A percentile compares a stretch with the other conserved stretches of the same genome.
Evolutionary conservation across 2,888 invertebrate genomes (phyloP).

Genomic region (Smittia sp.): DNA sequence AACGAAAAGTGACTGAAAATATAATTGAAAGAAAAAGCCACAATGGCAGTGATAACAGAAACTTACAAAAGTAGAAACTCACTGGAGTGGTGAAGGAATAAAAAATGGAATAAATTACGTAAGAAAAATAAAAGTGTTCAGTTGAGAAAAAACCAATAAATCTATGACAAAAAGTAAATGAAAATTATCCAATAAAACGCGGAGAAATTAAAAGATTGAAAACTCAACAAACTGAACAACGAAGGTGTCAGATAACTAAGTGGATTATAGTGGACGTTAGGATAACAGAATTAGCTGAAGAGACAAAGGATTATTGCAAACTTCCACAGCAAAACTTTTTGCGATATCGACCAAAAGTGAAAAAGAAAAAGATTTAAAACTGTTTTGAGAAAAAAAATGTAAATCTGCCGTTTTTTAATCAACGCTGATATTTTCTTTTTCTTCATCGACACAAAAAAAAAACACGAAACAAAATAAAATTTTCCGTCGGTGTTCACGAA

Average conservation of each 20-base stretch:
- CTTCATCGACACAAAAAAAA: not conserved
- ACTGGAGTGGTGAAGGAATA: conserved; percentile 3
- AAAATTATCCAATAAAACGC: not conserved
- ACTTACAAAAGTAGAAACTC: conserved; percentile 16
- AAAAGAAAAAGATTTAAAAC: conserved; percentile 31
- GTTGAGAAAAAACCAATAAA: not conserved
- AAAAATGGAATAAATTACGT: conserved; percentile 20
- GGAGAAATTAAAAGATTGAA: conserved; percentile 28
- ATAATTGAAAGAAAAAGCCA: conserved; percentile 16
- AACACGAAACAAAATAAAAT: not conserved
- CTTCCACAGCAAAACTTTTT: conserved; percentile 5
- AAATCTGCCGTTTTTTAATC: conserved; percentile 40
- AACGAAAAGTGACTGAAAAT: conserved; percentile 8
- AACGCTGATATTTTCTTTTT: conserved; percentile 38
- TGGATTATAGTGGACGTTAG: conserved; percentile 41
- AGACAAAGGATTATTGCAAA: conserved; percentile 31
- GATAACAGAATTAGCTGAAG: conserved; percentile 19
- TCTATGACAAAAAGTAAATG: not conserved
- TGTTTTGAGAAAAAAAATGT: conserved; percentile 39
- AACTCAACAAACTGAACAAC: conserved; percentile 31
- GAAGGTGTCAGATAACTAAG: conserved; percentile 41
- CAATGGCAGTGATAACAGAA: conserved; percentile 21
- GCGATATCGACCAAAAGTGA: not conserved
- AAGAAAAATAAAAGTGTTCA: conserved; percentile 31
- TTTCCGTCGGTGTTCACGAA: not conserved